Percentiles rank a stretch among this genome's conserved stretches.
These are phyloP conservation scores for Tuta absoluta DNA, from an alignment of 2,888 invertebrate species.

Conservation along the genomic window DNA sequence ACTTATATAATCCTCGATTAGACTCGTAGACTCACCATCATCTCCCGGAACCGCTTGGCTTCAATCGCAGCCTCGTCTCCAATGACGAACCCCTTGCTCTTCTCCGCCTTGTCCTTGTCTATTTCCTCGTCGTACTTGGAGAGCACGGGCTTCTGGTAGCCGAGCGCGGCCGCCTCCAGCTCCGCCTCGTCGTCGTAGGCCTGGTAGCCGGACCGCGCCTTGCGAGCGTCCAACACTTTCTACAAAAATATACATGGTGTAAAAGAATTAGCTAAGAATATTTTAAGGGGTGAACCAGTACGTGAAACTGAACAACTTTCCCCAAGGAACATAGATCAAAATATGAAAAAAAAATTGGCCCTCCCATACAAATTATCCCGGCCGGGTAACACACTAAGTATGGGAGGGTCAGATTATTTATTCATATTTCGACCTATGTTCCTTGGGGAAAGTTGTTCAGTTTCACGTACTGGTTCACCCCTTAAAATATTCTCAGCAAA, in stretches of 20 bases:
- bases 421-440: too few relatives aligned
- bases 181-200: conserved; percentile 91
- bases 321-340: too few relatives aligned
- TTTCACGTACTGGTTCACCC: too few relatives aligned
- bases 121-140: conserved; percentile 98
- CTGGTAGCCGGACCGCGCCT: conserved; percentile 91
- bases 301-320: too few relatives aligned
- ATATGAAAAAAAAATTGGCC: too few relatives aligned
- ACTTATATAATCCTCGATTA: too few relatives aligned
- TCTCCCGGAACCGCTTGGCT: conserved; percentile 73
- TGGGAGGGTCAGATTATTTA: too few relatives aligned
- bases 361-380: too few relatives aligned
- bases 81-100: conserved; percentile 86
- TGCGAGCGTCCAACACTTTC: conserved; percentile 68
- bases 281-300: neutral
- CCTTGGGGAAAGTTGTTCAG: too few relatives aligned
- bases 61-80: conserved; percentile 84
- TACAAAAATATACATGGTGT: too few relatives aligned
- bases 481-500: too few relatives aligned
- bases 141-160: conserved; percentile 85
- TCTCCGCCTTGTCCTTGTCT: conserved; percentile 78
- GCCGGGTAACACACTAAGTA: too few relatives aligned
- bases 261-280: neutral
- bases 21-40: conserved; percentile 60
- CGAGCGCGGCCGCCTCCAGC: conserved; percentile 85